phyloP scores from a whole-genome alignment of 2,888 invertebrate genomes.

The Agrotis clavis region DNA sequence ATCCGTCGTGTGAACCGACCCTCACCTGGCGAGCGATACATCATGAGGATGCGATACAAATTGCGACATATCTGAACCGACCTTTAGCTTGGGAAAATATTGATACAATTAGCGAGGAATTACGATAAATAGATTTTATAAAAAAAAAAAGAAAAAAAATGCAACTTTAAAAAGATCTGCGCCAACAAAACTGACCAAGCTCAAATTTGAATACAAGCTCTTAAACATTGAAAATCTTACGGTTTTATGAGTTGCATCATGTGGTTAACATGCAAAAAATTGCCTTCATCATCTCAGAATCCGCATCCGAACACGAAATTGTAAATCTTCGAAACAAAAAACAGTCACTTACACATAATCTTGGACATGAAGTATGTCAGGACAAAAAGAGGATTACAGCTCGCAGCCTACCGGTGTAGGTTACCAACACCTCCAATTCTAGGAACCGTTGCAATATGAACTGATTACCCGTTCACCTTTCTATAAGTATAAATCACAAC shows the following conservation, averaged over 20 bases:
- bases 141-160: neutral
- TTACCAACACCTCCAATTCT: slow-evolving; percentile 50
- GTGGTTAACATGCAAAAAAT: slow-evolving; percentile 3
- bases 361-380: slow-evolving; percentile 21
- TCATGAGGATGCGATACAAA: slow-evolving; percentile 79
- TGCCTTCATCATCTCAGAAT: slow-evolving; percentile 15
- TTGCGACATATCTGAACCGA: slow-evolving; percentile 68
- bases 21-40: slow-evolving; percentile 87
- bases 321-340: slow-evolving; percentile 36
- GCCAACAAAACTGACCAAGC: neutral
- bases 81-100: slow-evolving; percentile 66
- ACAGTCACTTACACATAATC: slow-evolving; percentile 16
- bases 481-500: slow-evolving; percentile 66
- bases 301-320: slow-evolving; percentile 25
- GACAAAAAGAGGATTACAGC: slow-evolving; percentile 33
- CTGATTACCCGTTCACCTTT: slow-evolving; percentile 65
- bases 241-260: neutral
- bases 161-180: neutral
- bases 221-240: neutral
- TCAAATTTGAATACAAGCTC: neutral
- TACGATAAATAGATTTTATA: slow-evolving; percentile 2
- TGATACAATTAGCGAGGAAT: slow-evolving; percentile 53
- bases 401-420: slow-evolving; percentile 38
- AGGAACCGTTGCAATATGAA: slow-evolving; percentile 62
- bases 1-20: slow-evolving; percentile 86